phyloP scores from a whole-genome alignment of 2,797 vertebrate genomes.

The Megalops cyprinoides region DNA sequence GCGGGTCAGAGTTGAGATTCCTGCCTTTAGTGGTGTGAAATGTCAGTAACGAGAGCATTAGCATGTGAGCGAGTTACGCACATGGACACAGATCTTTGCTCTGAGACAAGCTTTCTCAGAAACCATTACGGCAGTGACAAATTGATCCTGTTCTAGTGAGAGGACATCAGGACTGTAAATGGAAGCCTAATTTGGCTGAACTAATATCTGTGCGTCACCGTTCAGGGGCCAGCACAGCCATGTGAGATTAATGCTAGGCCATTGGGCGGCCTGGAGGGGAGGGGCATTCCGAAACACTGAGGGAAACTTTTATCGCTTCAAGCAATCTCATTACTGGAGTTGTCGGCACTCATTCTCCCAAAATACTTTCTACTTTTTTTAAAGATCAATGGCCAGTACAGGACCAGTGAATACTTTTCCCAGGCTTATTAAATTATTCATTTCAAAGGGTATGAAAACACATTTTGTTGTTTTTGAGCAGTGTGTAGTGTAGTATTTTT shows the following conservation, averaged over 20 bases:
- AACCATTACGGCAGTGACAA: constrained; percentile 8
- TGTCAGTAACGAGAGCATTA: not conserved
- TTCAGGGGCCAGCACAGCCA: not conserved
- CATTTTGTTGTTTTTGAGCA: too few relatives aligned
- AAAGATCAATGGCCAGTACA: too few relatives aligned
- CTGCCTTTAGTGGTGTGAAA: constrained; percentile 6
- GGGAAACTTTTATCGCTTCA: not conserved
- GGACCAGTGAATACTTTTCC: too few relatives aligned
- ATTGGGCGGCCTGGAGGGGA: not conserved
- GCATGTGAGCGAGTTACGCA: not conserved
- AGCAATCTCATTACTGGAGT: not conserved
- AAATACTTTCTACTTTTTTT: too few relatives aligned
- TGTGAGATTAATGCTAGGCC: constrained; percentile 17
- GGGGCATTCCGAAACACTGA: not conserved
- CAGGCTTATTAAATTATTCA: too few relatives aligned
- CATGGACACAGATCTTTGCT: not conserved
- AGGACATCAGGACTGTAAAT: constrained; percentile 14
- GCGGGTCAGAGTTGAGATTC: constrained; percentile 10
- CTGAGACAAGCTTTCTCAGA: not conserved
- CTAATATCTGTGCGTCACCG: not conserved
- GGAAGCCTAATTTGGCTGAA: constrained; percentile 20
- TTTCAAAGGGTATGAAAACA: too few relatives aligned
- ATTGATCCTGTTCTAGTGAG: constrained; percentile 14
- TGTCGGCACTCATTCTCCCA: not conserved
- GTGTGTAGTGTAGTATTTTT: not conserved